These are phyloP conservation scores for Cryptomyrus ogoouensis DNA, from an alignment of 2,113 vertebrate genomes.

Conservation along the genomic window DNA sequence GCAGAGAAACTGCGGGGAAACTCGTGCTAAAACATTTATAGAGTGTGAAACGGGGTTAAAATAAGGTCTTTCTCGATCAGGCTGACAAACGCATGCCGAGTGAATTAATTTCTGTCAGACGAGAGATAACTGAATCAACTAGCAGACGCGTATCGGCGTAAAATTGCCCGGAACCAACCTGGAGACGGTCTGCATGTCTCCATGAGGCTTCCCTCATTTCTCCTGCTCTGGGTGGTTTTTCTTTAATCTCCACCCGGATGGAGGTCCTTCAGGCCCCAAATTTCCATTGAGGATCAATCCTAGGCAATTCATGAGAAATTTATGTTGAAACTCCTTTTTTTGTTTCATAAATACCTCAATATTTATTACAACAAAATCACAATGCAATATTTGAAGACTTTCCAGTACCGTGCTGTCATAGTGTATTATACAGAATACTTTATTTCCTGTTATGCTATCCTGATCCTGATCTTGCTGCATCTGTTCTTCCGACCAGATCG, in stretches of 20 bases:
- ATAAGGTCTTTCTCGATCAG: conserved; percentile 33
- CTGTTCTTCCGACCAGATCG: no score
- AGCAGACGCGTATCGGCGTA: conserved; percentile 31
- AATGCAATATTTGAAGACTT: no score
- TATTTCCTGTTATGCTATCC: no score
- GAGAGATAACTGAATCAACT: conserved; percentile 42
- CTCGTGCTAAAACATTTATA: conserved; percentile 24
- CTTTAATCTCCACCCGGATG: conserved; percentile 50
- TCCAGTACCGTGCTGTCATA: no score
- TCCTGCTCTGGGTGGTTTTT: conserved; percentile 26
- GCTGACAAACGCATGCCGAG: conserved; percentile 26
- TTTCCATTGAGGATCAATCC: neutral
- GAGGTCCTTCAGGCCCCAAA: conserved; percentile 37
- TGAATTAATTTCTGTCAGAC: conserved; percentile 43
- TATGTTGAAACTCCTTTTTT: no score
- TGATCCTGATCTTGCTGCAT: no score
- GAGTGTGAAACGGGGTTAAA: conserved; percentile 38
- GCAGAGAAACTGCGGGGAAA: neutral
- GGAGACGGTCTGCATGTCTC: conserved; percentile 32
- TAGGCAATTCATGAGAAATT: no score
- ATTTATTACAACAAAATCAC: no score
- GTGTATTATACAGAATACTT: no score
- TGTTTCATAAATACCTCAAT: no score
- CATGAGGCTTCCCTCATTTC: conserved; percentile 6
- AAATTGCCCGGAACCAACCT: conserved; percentile 42